phyloP scores from a whole-genome alignment of 2,888 invertebrate genomes.

The Notodonta dromedarius region DNA sequence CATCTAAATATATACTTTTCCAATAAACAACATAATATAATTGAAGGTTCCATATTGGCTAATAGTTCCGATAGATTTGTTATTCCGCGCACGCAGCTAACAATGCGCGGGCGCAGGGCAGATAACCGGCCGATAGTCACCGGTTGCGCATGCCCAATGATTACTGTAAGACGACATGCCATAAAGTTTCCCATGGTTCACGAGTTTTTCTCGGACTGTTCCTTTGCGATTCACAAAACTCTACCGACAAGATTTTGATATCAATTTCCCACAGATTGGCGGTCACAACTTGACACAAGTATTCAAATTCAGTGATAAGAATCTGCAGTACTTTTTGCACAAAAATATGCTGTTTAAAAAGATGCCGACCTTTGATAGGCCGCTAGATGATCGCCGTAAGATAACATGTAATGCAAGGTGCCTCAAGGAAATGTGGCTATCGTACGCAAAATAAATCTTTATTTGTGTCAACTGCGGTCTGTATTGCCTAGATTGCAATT shows the following conservation, averaged over 20 bases:
- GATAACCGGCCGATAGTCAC: conserved; percentile 68
- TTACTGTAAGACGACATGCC: conserved; percentile 65
- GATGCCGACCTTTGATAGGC: conserved; percentile 21
- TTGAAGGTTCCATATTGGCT: conserved; percentile 73
- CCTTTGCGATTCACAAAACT: conserved; percentile 25
- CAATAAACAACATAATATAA: conserved; percentile 57
- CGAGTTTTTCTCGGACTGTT: conserved; percentile 50
- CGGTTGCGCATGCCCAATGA: conserved; percentile 68
- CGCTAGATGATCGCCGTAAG: conserved; percentile 18
- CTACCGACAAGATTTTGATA: conserved; percentile 58
- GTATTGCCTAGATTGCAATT: background rate
- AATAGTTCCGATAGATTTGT: conserved; percentile 71
- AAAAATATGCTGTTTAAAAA: conserved; percentile 32
- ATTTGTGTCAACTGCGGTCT: conserved; percentile 48
- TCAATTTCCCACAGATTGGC: conserved; percentile 64
- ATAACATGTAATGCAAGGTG: conserved; percentile 26
- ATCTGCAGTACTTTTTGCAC: conserved; percentile 42
- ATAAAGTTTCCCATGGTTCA: conserved; percentile 67
- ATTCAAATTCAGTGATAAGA: conserved; percentile 54
- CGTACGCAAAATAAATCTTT: conserved; percentile 54
- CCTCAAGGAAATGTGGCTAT: conserved; percentile 15
- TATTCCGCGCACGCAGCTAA: conserved; percentile 78
- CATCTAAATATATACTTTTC: conserved; percentile 26
- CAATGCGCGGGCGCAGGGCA: conserved; percentile 64
- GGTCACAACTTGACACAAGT: conserved; percentile 40